Evolutionary conservation across 2,113 vertebrate genomes (phyloP).

Genomic region (Osmerus mordax): DNA sequence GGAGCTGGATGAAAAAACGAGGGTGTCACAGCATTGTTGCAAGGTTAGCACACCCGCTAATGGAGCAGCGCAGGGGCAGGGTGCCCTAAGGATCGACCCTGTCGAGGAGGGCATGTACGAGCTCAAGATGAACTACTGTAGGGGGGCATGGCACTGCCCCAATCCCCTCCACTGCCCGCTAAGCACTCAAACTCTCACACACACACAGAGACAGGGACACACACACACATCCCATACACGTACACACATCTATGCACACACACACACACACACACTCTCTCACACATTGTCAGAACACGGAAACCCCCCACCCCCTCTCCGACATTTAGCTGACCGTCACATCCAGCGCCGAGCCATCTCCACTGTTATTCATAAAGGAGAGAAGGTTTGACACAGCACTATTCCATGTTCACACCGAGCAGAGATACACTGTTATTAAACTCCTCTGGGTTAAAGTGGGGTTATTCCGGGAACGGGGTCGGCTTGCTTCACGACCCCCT

Average conservation of each 20-base stretch:
- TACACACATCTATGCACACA: conserved; percentile 38
- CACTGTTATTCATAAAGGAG: conserved; percentile 39
- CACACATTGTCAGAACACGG: conserved; percentile 23
- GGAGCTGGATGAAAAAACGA: conserved; percentile 77
- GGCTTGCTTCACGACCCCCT: background rate
- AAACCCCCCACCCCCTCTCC: conserved; percentile 24
- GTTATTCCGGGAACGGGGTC: background rate
- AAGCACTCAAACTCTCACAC: conserved; percentile 51
- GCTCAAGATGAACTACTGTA: conserved; percentile 77
- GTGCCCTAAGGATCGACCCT: conserved; percentile 71
- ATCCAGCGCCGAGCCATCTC: conserved; percentile 18
- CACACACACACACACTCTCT: conserved; percentile 30
- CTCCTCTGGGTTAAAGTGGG: conserved; percentile 8
- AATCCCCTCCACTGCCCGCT: conserved; percentile 69
- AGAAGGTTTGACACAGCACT: conserved; percentile 57
- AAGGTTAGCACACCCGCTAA: conserved; percentile 89
- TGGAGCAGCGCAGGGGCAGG: conserved; percentile 75
- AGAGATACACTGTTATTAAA: conserved; percentile 46
- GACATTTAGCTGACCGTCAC: conserved; percentile 68
- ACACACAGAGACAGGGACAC: background rate
- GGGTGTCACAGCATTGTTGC: conserved; percentile 83
- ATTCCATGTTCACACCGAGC: conserved; percentile 52
- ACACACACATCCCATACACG: conserved; percentile 18
- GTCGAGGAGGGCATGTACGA: conserved; percentile 68
- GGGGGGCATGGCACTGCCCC: conserved; percentile 74